phyloP scores from a whole-genome alignment of 2,113 vertebrate species.

The Pungitius pungitius region DNA sequence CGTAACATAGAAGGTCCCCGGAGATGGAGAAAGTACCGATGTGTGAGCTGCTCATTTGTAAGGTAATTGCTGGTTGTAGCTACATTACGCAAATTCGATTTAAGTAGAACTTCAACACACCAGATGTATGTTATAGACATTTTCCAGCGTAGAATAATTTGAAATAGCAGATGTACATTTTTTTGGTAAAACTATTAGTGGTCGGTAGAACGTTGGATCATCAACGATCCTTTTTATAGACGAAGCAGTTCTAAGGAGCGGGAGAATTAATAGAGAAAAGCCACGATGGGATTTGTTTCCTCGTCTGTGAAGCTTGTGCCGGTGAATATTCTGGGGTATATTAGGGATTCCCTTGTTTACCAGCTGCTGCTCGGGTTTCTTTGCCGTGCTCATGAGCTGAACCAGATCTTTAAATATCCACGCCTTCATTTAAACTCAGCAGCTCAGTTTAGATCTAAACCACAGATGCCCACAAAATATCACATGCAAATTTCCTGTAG shows the following conservation, averaged over 20 bases:
- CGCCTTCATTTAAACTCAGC: background rate
- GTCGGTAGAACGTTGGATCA: background rate
- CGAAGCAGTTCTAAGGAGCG: background rate
- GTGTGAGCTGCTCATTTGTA: background rate
- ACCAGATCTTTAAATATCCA: background rate
- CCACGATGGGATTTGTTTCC: background rate
- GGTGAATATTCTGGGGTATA: background rate
- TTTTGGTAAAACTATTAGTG: background rate
- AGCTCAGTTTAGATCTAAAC: background rate
- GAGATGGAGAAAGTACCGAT: background rate
- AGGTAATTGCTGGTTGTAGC: background rate
- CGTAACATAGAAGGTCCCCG: background rate
- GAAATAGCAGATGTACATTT: background rate
- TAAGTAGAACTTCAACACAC: background rate
- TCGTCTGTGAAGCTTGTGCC: background rate
- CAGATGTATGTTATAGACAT: background rate
- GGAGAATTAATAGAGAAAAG: background rate
- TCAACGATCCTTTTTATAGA: constrained; percentile 9
- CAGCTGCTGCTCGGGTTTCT: background rate
- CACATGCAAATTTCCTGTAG: background rate
- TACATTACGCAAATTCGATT: background rate
- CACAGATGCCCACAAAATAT: background rate
- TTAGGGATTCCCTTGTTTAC: background rate
- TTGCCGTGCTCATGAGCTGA: background rate
- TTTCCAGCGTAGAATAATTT: background rate